Evolutionary conservation across 2,797 vertebrate genomes (phyloP).

Genomic region (Cuculus canorus): DNA sequence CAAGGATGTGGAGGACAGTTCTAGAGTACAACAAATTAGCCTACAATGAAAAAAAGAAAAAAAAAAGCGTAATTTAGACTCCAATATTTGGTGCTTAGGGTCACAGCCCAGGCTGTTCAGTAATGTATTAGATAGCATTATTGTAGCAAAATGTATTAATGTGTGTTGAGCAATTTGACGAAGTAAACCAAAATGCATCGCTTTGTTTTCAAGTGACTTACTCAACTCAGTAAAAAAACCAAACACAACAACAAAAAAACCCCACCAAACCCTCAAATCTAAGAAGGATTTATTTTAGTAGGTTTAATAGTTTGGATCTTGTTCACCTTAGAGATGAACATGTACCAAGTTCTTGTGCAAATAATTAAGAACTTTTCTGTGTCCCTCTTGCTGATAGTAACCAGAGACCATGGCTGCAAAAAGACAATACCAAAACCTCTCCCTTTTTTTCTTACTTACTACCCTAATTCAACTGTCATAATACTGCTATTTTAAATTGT

Average conservation of each 20-base stretch:
- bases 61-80: background rate
- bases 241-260: background rate
- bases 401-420: background rate
- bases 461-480: background rate
- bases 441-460: background rate
- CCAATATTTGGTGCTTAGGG: background rate
- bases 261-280: background rate
- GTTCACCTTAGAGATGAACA: background rate
- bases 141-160: too few species aligned
- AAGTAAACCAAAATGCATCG: background rate
- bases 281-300: background rate
- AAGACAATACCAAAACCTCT: background rate
- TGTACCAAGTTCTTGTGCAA: background rate
- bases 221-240: background rate
- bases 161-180: background rate
- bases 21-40: background rate
- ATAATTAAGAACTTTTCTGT: background rate
- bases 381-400: background rate
- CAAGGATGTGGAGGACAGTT: background rate
- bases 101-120: background rate
- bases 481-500: background rate
- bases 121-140: background rate
- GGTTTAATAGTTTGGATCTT: background rate
- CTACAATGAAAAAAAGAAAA: background rate
- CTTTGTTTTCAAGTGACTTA: background rate